Evolutionary conservation across 2,888 invertebrate genomes (phyloP).

Genomic region (Ditylenchus weischeri): DNA sequence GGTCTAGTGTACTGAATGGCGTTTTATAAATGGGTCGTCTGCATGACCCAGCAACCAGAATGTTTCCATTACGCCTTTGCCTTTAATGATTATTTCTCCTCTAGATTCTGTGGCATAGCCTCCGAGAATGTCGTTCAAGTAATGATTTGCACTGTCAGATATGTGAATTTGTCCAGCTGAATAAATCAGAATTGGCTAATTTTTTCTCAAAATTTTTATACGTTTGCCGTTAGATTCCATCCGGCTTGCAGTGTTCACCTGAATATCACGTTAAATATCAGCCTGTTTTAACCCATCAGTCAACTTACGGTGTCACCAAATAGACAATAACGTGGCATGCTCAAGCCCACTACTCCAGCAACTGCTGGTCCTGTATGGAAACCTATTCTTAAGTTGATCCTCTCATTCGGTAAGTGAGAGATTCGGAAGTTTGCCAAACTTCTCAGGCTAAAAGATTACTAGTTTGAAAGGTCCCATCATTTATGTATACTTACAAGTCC

Average conservation of each 20-base stretch:
- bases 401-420: slow-evolving; percentile 46
- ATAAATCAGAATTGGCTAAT: background rate
- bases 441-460: slow-evolving; percentile 20
- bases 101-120: slow-evolving; percentile 52
- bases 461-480: background rate
- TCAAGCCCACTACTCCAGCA: slow-evolving; percentile 47
- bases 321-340: slow-evolving; percentile 51
- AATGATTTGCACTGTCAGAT: slow-evolving; percentile 48
- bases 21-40: slow-evolving; percentile 1
- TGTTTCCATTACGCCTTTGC: slow-evolving; percentile 44
- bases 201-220: background rate
- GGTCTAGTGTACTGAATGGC: too few species aligned
- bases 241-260: slow-evolving; percentile 35
- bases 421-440: slow-evolving; percentile 42
- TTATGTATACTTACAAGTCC: slow-evolving; percentile 19
- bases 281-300: too few species aligned
- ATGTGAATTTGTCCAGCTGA: slow-evolving; percentile 52
- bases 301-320: slow-evolving; percentile 39
- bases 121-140: slow-evolving; percentile 48
- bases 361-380: slow-evolving; percentile 42
- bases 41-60: slow-evolving; percentile 41
- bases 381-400: slow-evolving; percentile 49
- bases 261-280: too few species aligned
- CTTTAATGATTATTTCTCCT: slow-evolving; percentile 55
- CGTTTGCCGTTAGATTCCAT: slow-evolving; percentile 44